Evolutionary conservation across 2,113 vertebrate species (phyloP).

Genomic region (Tetraodon nigroviridis): DNA sequence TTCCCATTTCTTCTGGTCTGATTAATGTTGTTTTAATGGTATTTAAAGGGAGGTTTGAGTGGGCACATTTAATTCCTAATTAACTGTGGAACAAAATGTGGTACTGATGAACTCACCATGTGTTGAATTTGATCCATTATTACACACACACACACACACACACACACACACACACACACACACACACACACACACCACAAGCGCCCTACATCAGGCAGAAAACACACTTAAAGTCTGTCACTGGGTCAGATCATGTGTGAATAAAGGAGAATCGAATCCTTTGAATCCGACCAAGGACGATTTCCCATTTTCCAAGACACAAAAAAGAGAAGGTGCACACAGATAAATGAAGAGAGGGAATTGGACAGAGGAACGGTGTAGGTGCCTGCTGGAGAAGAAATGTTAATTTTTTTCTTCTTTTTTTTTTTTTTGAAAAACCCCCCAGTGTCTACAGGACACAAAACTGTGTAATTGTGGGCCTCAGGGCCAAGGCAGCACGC

Average conservation of each 20-base stretch:
- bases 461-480: constrained; percentile 73
- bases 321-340: constrained; percentile 77
- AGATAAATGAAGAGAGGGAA: constrained; percentile 68
- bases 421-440: constrained; percentile 76
- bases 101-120: not conserved
- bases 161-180: no score
- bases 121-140: constrained; percentile 50
- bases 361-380: constrained; percentile 67
- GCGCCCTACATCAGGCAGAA: constrained; percentile 71
- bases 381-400: constrained; percentile 53
- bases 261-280: constrained; percentile 86
- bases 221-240: constrained; percentile 75
- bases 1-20: no score
- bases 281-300: constrained; percentile 77
- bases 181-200: constrained; percentile 27
- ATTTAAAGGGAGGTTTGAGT: no score
- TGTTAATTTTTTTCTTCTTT: constrained; percentile 62
- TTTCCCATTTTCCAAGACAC: constrained; percentile 68
- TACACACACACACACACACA: no score
- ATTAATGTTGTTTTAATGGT: no score
- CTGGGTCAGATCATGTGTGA: constrained; percentile 86
- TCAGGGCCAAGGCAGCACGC: constrained; percentile 50
- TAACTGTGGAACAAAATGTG: no score
- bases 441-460: constrained; percentile 45
- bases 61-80: no score